Percentiles rank a stretch among this genome's conserved stretches.
Conservation (phyloP, 2,113 vertebrate genomes). For the Nothocercus julius region DNA sequence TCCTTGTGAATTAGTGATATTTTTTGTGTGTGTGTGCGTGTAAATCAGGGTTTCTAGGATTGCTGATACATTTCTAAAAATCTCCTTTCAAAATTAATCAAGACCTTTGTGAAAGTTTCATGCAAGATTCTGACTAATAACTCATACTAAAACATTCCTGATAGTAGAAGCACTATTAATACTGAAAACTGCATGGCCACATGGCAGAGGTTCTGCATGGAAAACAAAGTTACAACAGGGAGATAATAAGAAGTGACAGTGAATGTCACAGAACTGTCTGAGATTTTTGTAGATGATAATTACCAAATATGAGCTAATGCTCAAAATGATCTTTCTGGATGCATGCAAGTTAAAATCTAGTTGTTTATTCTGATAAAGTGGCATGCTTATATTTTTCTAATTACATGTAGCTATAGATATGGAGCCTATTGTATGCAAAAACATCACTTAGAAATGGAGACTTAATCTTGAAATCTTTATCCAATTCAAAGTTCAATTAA, state of each 20-base stretch:
- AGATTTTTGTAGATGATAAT: neutral
- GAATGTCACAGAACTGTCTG: neutral
- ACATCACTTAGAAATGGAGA: neutral
- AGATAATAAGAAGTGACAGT: neutral
- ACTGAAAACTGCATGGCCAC: neutral
- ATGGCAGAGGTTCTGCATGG: neutral
- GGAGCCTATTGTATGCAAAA: neutral
- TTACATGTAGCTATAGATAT: neutral
- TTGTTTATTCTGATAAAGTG: neutral
- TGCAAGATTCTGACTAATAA: neutral
- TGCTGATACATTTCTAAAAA: neutral
- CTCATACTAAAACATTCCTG: neutral
- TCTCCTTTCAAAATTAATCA: neutral
- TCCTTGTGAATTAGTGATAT: neutral
- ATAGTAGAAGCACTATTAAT: neutral
- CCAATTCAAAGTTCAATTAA: neutral
- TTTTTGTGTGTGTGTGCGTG: too few species aligned
- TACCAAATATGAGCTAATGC: neutral
- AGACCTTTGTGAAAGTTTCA: neutral
- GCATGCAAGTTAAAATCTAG: neutral
- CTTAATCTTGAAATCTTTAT: neutral
- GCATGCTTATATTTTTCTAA: neutral
- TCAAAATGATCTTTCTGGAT: neutral
- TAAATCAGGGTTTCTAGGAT: neutral
- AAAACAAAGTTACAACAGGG: neutral